phyloP scores from a whole-genome alignment of 2,888 invertebrate species.

The Margaritifera margaritifera region DNA sequence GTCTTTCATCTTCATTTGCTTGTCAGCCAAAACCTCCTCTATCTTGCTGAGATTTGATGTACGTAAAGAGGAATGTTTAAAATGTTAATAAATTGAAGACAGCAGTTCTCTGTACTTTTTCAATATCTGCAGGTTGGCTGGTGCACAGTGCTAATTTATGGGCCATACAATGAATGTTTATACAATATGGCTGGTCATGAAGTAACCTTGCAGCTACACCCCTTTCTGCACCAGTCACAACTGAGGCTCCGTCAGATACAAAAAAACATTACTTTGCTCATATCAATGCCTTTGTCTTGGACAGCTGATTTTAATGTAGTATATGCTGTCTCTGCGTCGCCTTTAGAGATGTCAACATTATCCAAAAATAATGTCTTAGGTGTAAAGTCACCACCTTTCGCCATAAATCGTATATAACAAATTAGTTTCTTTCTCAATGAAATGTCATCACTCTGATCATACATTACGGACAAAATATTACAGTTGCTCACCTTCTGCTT shows the following conservation, averaged over 20 bases:
- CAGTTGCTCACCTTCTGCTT: background rate
- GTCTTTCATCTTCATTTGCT: conserved; percentile 9
- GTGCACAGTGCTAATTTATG: conserved; percentile 13
- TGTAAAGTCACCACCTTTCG: conserved; percentile 1
- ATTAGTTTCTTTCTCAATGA: conserved; percentile 3
- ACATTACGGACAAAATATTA: conserved; percentile 4
- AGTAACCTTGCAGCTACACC: conserved; percentile 7
- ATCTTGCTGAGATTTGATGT: conserved; percentile 9
- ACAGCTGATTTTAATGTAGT: conserved; percentile 5
- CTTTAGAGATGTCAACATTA: conserved; percentile 4
- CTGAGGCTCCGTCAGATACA: conserved; percentile 1
- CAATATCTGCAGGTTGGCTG: conserved; percentile 12
- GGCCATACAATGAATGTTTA: conserved; percentile 14
- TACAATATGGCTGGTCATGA: conserved; percentile 2
- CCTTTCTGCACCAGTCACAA: conserved; percentile 11
- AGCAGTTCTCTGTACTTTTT: conserved; percentile 13
- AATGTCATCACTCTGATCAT: conserved; percentile 9
- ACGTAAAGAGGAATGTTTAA: conserved; percentile 19
- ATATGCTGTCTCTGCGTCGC: conserved; percentile 5
- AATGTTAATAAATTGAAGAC: conserved; percentile 10
- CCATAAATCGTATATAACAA: background rate
- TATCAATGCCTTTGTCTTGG: conserved; percentile 1
- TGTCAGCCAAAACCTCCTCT: conserved; percentile 7
- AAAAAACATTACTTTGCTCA: conserved; percentile 9
- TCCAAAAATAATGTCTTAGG: conserved; percentile 11